These are phyloP conservation scores for Keiferia lycopersicella DNA, from an alignment of 2,888 invertebrate species.

Conservation along the genomic window DNA sequence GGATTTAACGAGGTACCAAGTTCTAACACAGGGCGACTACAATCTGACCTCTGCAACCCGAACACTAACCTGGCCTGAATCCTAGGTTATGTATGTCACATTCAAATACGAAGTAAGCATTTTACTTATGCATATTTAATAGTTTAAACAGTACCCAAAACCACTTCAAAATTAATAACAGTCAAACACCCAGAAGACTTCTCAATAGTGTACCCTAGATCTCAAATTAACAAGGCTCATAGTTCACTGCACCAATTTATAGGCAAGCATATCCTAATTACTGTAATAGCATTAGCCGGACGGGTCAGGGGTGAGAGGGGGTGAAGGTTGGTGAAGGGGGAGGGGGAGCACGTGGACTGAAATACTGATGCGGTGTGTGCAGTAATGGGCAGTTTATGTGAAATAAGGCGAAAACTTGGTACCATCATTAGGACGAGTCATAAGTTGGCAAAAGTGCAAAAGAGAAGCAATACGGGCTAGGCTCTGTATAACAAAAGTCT, in stretches of 20 bases:
- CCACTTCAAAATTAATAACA: background rate
- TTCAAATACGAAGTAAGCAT: no score
- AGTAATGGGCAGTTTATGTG: slow-evolving; percentile 28
- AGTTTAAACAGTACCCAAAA: no score
- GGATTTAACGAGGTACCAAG: no score
- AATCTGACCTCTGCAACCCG: no score
- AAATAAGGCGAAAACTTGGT: background rate
- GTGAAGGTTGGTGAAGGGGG: slow-evolving; percentile 41
- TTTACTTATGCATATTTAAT: no score
- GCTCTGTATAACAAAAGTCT: no score
- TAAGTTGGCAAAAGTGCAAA: no score
- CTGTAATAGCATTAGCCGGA: slow-evolving; percentile 74
- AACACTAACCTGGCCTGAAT: no score
- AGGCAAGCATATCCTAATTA: slow-evolving; percentile 79
- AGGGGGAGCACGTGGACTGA: slow-evolving; percentile 61
- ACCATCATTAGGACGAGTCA: background rate
- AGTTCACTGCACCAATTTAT: slow-evolving; percentile 74
- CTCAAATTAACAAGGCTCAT: slow-evolving; percentile 2
- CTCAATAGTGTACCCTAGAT: background rate
- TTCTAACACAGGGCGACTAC: no score
- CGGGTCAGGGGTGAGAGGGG: slow-evolving; percentile 34
- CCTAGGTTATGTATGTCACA: no score
- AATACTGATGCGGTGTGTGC: slow-evolving; percentile 61
- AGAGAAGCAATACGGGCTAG: no score
- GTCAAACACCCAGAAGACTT: background rate